Conservation (phyloP, 1,140 invertebrate species). For the Drosophila pectinifera region DNA sequence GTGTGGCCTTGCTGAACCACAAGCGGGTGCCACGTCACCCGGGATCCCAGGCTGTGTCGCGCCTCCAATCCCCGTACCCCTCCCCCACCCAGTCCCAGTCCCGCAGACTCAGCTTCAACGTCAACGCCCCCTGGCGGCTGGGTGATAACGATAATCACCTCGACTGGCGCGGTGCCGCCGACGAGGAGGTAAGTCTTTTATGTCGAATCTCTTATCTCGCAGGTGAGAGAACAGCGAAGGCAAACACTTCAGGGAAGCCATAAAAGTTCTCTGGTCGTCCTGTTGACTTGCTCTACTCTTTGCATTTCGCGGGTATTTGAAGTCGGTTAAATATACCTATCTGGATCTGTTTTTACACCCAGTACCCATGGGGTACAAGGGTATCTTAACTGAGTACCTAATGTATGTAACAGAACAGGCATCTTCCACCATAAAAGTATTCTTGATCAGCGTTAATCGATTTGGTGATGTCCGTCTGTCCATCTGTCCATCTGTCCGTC, state of each 20-base stretch:
- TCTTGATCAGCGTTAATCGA: too few species aligned
- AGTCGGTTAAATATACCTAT: conserved; percentile 17
- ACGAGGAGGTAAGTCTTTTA: conserved; percentile 57
- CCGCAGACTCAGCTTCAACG: conserved; percentile 28
- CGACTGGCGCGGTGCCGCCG: conserved; percentile 27
- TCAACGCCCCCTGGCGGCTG: conserved; percentile 18
- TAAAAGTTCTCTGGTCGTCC: conserved; percentile 31
- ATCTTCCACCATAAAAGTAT: too few species aligned
- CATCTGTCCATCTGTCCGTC: too few species aligned
- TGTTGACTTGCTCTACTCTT: conserved; percentile 19
- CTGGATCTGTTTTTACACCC: not conserved
- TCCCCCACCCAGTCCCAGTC: conserved; percentile 3
- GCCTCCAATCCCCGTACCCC: conserved; percentile 17
- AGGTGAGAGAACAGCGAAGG: conserved; percentile 15
- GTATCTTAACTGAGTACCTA: too few species aligned
- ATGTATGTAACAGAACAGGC: too few species aligned
- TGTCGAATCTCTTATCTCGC: conserved; percentile 8
- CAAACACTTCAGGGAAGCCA: conserved; percentile 47
- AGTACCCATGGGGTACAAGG: too few species aligned
- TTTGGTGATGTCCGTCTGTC: too few species aligned
- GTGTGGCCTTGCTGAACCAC: not conserved
- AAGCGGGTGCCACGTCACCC: conserved; percentile 50
- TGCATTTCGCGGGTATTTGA: not conserved
- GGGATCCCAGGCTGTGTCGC: not conserved
- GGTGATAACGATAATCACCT: conserved; percentile 42